Base-by-base conservation (phyloP, 2,113 vertebrate genomes). In the Macaca mulatta region DNA sequence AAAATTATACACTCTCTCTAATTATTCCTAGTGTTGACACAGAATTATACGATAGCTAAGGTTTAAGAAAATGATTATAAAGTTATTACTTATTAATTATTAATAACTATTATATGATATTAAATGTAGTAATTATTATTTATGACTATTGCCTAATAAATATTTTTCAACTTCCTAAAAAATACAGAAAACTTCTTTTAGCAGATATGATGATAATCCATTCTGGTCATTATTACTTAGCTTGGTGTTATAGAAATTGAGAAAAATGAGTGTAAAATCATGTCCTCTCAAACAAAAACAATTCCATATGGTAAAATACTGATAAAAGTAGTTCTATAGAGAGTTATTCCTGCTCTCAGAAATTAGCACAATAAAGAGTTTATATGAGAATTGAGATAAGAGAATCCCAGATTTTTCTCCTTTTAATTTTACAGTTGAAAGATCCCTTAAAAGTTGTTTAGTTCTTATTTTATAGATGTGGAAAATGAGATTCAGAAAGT, bases 401-500 rank as follows among this genome's bases (percentile, higher is more conserved):
- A 40, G 55, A 89, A 79, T 82, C 8, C 30, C 25, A 83, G 9
- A 78, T 72, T 86, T 77, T 43, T 14, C 38, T 64, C 13, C 45
- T 90, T 79, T 93, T 95, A 94, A 95, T 70, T 95, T 95, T 95
- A 64, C 22, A 93, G 48, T 23, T 95, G 84, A 98, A 77, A 85
- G 67, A 35, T 14, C 59, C 23, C 40, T 92, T 48, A 74, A 52
- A 93, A 64, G 5, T 80, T 92, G 59, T 83, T 92, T 75, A 52
- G 23, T 9, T 82, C 35, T 81, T 69, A n/a, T 72, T 94, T 93
- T 82, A 74, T 45, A 94, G 55, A 92, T 77, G 25, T 64, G 25
- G 27, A 82, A 95, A 89, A 91, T 52, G 45, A 79, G 61, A 72
- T 74, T 83, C 79, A 96, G 43, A 90, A 91, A 81, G 12, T 88